phyloP scores from a whole-genome alignment of 2,888 invertebrate genomes.

The Leucophora obtusa region DNA sequence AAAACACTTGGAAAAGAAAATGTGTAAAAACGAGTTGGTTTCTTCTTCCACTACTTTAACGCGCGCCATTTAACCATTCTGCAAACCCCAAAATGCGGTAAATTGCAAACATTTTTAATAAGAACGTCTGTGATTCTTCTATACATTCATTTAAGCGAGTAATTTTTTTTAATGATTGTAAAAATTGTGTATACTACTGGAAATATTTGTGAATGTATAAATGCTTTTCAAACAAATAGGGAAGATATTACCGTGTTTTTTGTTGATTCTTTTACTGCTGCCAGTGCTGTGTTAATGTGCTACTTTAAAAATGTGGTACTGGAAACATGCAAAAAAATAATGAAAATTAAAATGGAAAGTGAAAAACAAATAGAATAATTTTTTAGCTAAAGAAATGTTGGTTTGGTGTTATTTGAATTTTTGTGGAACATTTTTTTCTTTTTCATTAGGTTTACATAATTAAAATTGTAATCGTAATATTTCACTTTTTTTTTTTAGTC shows the following conservation, averaged over 20 bases:
- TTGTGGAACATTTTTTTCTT: slow-evolving; percentile 37
- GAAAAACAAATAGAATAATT: neutral
- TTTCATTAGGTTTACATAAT: slow-evolving; percentile 35
- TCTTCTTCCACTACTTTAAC: neutral
- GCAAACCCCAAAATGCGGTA: slow-evolving; percentile 55
- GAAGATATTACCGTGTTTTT: neutral
- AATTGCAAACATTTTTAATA: slow-evolving; percentile 52
- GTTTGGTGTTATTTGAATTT: slow-evolving; percentile 4
- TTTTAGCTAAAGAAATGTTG: neutral
- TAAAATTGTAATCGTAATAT: slow-evolving; percentile 48
- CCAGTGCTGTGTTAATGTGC: slow-evolving; percentile 1
- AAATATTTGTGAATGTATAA: slow-evolving; percentile 25
- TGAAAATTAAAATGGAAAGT: neutral
- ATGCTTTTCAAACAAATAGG: neutral
- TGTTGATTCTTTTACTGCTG: neutral
- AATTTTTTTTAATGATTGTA: slow-evolving; percentile 36
- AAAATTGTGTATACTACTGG: slow-evolving; percentile 1
- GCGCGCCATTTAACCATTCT: slow-evolving; percentile 33
- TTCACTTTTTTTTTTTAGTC: neutral
- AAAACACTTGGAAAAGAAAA: slow-evolving; percentile 16
- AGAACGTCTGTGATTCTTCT: neutral
- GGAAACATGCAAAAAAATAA: too few relatives aligned
- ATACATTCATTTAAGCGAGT: slow-evolving; percentile 22
- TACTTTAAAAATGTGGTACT: neutral
- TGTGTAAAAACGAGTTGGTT: neutral